Base-by-base conservation (phyloP, 1,140 invertebrate species). In the Heliconius nattereri region DNA sequence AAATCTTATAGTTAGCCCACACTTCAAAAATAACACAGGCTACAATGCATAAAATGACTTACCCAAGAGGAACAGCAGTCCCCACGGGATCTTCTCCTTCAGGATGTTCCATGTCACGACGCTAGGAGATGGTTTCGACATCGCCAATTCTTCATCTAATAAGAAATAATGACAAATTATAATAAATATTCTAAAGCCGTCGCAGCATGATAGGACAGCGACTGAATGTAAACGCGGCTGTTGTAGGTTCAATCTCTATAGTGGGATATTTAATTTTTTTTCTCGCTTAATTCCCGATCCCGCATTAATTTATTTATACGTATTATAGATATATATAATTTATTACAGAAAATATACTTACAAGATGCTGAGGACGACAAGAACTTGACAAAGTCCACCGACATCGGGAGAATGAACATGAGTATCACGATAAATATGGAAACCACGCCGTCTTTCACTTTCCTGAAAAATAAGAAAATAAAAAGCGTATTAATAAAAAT, bases 391-490 rank as follows among this genome's bases (percentile, higher is more conserved):
- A 97, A 97, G 82, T 97, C 96, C 70, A 97, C 95, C 26, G 97
- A 96, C 73, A 97, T 95, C 1, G 98, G 98, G 37, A 98, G 92
- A 16, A 98, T 91, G 90, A 98, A 98, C 86, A 98, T 96, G 20
- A 98, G 93, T 52, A 98, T 95, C 5, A 97, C 97, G 2, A 98
- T 95, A 71, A 97, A 96, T 83, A 98, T 96, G 0, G 97, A 98
- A 1, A 98, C 96, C 26, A 97, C 98, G 0, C 98, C 97, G 87
- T 98, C 98, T 85, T 97, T 97, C 40, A 97, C 96, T 79, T 95
- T 94, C 87, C 96, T 97, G 86, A 45, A 76, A 79, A 71, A 13
- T 74, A 23, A 75, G 75, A 70, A 45, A 29, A 60, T 40, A 73
- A 7, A 40, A 3, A 45, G 1, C 11, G 40, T 52, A 52, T 52